phyloP scores from a whole-genome alignment of 53 echinoderm and acorn worm species.

The Astropecten irregularis region DNA sequence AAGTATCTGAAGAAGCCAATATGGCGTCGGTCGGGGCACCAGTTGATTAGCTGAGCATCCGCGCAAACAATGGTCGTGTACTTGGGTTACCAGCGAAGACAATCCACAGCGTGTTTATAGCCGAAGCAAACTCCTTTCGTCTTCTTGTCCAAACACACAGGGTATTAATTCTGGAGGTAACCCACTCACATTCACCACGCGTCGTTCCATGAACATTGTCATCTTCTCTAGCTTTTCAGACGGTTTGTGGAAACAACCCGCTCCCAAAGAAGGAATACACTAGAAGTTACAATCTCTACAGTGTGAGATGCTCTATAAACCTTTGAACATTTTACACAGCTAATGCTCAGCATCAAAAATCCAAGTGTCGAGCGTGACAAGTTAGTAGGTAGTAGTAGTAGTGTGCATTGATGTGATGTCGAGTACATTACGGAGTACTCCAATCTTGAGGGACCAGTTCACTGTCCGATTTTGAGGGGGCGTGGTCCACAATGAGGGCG shows the following conservation, averaged over 20 bases:
- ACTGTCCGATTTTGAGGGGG: conserved; percentile 37
- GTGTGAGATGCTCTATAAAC: not conserved
- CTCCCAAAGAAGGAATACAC: not conserved
- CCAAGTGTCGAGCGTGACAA: not conserved
- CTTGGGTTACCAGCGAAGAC: conserved; percentile 25
- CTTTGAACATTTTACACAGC: not conserved
- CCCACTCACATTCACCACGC: too few species aligned
- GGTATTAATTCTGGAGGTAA: too few species aligned
- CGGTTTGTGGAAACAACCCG: not conserved
- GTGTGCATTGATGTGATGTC: not conserved
- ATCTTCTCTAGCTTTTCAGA: not conserved
- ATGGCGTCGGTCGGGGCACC: conserved; percentile 16
- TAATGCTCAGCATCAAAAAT: not conserved
- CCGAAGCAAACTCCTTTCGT: too few species aligned
- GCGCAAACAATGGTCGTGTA: not conserved
- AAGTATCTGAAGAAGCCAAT: not conserved
- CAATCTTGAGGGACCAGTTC: conserved; percentile 1
- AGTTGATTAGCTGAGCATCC: not conserved
- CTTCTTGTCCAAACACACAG: too few species aligned
- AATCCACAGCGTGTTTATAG: not conserved
- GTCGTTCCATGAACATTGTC: too few species aligned
- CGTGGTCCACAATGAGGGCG: conserved; percentile 49
- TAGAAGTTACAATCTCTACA: not conserved
- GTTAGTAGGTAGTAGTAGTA: not conserved
- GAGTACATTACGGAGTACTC: not conserved